phyloP scores from a whole-genome alignment of 2,113 vertebrate species.

The Petrocephalus zakoni region DNA sequence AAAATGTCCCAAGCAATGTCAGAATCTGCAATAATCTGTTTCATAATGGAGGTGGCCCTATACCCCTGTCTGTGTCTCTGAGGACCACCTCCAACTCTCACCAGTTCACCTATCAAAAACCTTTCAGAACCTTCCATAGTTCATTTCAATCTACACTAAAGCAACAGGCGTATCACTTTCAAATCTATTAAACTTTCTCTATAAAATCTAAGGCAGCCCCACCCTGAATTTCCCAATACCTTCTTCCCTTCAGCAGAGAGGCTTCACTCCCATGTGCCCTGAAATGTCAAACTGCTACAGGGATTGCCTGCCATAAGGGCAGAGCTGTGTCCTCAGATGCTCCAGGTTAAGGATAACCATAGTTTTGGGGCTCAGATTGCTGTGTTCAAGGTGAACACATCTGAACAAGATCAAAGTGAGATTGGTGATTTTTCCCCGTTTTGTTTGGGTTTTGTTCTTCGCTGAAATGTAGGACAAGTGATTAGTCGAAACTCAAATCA shows the following conservation, averaged over 20 bases:
- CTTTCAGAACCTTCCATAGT: not conserved
- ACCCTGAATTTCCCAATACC: not conserved
- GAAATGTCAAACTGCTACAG: not conserved
- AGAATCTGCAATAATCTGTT: not conserved
- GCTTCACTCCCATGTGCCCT: not conserved
- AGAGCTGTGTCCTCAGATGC: not conserved
- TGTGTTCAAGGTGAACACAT: not conserved
- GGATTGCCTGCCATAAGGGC: not conserved
- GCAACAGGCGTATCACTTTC: not conserved
- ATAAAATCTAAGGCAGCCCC: not conserved
- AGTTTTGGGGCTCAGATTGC: not conserved
- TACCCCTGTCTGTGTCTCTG: not conserved
- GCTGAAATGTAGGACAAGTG: slow-evolving; percentile 39
- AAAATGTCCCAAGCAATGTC: not conserved
- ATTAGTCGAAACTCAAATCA: slow-evolving; percentile 54
- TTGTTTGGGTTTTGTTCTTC: slow-evolving; percentile 36
- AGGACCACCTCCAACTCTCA: not conserved
- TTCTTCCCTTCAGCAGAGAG: not conserved
- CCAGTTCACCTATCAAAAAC: not conserved
- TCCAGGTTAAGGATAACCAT: slow-evolving; percentile 23
- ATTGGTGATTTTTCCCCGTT: slow-evolving; percentile 11
- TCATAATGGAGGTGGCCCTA: not conserved
- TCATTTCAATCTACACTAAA: not conserved
- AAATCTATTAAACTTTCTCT: not conserved
- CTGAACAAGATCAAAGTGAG: not conserved